Evolutionary conservation across 1,140 invertebrate genomes (phyloP), one percentile per base, ranked within the genome.

Genomic region (Lamellibrachia luymesi): DNA sequence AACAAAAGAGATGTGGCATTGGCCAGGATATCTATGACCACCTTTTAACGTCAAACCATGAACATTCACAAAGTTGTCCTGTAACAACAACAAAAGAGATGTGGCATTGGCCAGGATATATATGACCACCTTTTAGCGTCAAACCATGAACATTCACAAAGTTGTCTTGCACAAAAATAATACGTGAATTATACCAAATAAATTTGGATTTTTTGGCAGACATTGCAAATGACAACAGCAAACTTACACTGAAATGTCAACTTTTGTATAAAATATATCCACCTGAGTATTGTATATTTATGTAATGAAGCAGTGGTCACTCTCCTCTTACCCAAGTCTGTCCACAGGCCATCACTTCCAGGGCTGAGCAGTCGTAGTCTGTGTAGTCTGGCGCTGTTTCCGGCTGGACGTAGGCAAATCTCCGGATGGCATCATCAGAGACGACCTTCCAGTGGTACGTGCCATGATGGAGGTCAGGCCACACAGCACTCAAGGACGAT

Each of bases 391-490:
- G 64, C 13, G 13, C 64, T 10, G 64, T 80, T 80, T 80, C 49
- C 91, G 91, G 91, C n/a, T 91, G 49, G 13, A 50, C 51, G 91
- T 50, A 91, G 6, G 91, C 91, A 13, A 50, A 91, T 50, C 91
- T 50, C 91, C 51, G 13, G 10, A 91, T 91, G 7, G 91, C 91
- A 13, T 50, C 49, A 25, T 50, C 49, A 13, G 91, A 91, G 49
- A 91, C 91, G 49, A 91, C 91, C 91, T 91, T 91, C 49, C 51
- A 91, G 49, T 4, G 7, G 91, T 50, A 91, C 91, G 49, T 50
- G 51, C 91, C 91, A 4, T 91, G 91, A 50, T n/a, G 64, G 13
- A 80, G 64, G 64, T 80, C 64, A 8, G 64, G 64, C 64, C 64
- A 80, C 64, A 80, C 64, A 22, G 64, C 64, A 17, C 64, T 80